Evolutionary conservation across 2,888 invertebrate genomes (phyloP), one percentile per base, ranked within the genome.

Genomic region (Kryphioiulus occultus): DNA sequence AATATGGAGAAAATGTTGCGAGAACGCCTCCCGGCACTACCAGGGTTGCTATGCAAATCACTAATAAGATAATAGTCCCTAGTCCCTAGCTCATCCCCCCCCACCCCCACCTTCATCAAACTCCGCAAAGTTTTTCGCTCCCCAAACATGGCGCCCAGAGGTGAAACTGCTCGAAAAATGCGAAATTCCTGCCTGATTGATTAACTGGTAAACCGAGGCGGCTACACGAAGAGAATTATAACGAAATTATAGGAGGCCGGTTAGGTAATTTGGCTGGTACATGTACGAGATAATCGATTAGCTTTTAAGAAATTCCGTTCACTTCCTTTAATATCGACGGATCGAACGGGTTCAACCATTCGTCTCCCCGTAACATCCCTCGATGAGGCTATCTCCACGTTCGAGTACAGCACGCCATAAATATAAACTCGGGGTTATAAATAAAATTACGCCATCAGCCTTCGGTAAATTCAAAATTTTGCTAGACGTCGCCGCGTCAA

Each of bases 41-140:
- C 68, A 26, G 68, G 68, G 68, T 68, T 68, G 68, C 68, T 68
- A 68, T 68, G 68, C 68, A 68, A 68, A 68, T 68, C 68, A 26
- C 26, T 68, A 68, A 68, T 68, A 68, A 68, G 68, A 68, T 68
- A 68, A 68, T 68, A 68, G 68, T 68, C 68, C 68, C 68, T 68
- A 68, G 68, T 68, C 68, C 68, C 68, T 26, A 4, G 26, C 10
- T 35, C 68, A 26, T 26, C 5, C 68, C 68, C 68, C 22, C 68
- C 68, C 5, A 22, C 68, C 68, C 22, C 68, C 68, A 7, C 17
- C 68, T 68, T 68, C 68, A 26, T 26, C 68, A 68, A 68, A 68
- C 68, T 22, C 68, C 68, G 35, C 26, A 26, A 68, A n/a, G 19
- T 68, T 68, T 26, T 53, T 12, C 7, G 44, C 44, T 15, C 44